These are phyloP conservation scores for Botrylloides violaceus DNA, from an alignment of 23 tunicate genomes.

Conservation along the genomic window DNA sequence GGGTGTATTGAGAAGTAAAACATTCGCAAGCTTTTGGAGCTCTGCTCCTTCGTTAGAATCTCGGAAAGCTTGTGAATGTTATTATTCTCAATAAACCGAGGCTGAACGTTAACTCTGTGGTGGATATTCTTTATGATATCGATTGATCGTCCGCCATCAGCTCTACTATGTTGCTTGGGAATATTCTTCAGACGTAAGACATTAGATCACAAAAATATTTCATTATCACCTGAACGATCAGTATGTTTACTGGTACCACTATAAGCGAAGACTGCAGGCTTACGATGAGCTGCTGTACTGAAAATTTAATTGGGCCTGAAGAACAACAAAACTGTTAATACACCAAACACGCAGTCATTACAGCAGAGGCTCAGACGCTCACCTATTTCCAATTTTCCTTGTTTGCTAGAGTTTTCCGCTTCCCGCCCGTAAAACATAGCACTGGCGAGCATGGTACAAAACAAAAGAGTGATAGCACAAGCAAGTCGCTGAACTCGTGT, in stretches of 20 bases:
- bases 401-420: constrained; percentile 31
- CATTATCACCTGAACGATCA: constrained; percentile 47
- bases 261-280: constrained; percentile 69
- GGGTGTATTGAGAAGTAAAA: no score
- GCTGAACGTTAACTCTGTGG: no score
- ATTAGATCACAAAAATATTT: background rate
- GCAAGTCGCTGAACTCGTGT: constrained; percentile 62
- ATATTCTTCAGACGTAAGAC: no score
- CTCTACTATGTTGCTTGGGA: no score
- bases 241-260: constrained; percentile 56
- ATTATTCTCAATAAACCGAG: no score
- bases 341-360: background rate
- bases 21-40: no score
- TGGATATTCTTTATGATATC: no score
- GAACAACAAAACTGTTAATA: background rate
- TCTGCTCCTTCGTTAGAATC: no score
- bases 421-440: constrained; percentile 71
- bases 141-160: no score
- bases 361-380: background rate
- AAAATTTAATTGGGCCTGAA: constrained; percentile 61
- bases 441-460: constrained; percentile 77
- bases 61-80: no score
- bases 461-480: constrained; percentile 45
- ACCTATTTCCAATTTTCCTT: constrained; percentile 74
- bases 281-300: constrained; percentile 65